Percentiles rank a stretch among this genome's conserved stretches.
phyloP scores from a whole-genome alignment of 2,888 invertebrate species.

The Linnaemya vulpina region DNA sequence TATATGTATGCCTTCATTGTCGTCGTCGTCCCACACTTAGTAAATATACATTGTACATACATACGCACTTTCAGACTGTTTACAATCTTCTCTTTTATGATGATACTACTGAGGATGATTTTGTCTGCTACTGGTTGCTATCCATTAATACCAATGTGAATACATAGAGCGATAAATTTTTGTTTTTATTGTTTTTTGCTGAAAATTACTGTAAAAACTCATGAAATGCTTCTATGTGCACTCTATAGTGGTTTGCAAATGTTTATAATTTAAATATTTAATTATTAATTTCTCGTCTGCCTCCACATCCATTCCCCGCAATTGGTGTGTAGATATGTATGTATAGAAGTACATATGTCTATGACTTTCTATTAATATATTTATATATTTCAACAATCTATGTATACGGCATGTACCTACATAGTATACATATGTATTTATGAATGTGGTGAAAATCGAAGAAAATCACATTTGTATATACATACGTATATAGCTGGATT shows the following conservation, averaged over 20 bases:
- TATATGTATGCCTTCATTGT: conserved; percentile 9
- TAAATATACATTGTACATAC: neutral
- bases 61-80: conserved; percentile 13
- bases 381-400: conserved; percentile 17
- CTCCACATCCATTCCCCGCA: neutral
- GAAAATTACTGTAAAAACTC: conserved; percentile 70
- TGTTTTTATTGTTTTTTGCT: conserved; percentile 52
- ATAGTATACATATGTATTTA: neutral
- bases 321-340: neutral
- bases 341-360: too few relatives aligned
- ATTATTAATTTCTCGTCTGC: conserved; percentile 28
- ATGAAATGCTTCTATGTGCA: conserved; percentile 60
- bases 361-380: conserved; percentile 21
- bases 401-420: neutral
- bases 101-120: neutral
- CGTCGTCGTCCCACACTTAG: conserved; percentile 60
- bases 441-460: neutral
- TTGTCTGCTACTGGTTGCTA: conserved; percentile 49
- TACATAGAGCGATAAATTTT: conserved; percentile 52
- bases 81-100: conserved; percentile 17
- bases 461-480: conserved; percentile 2
- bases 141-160: conserved; percentile 42
- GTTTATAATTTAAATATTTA: conserved; percentile 57
- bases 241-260: conserved; percentile 72
- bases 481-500: too few relatives aligned